Conservation (phyloP, 2,888 invertebrate species). For the Pocota personata region DNA sequence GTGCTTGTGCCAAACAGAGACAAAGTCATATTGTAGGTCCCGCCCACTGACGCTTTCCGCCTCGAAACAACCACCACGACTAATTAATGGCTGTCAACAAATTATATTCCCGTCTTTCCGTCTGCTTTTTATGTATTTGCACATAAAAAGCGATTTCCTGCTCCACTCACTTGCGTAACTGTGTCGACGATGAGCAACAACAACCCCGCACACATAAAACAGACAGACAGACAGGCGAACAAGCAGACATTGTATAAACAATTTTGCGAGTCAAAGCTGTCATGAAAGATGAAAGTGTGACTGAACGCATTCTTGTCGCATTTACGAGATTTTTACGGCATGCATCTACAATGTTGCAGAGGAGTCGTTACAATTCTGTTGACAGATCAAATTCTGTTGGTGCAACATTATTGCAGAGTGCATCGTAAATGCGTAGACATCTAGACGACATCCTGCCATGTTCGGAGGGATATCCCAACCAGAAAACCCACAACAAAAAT, state of each 20-base stretch:
- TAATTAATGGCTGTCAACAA: conserved; percentile 33
- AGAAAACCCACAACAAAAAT: conserved; percentile 63
- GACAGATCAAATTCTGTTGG: conserved; percentile 1
- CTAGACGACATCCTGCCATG: conserved; percentile 20
- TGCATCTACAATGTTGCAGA: conserved; percentile 39
- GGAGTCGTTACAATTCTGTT: conserved; percentile 8
- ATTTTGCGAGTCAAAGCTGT: not conserved
- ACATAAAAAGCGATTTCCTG: conserved; percentile 55
- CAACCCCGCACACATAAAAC: not conserved
- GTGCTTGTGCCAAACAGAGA: not conserved
- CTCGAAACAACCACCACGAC: not conserved
- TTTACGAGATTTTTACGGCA: conserved; percentile 28
- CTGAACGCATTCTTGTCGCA: conserved; percentile 27
- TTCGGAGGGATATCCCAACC: conserved; percentile 63
- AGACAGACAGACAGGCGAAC: not conserved
- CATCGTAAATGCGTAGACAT: conserved; percentile 15
- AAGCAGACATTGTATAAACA: not conserved
- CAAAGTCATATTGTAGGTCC: not conserved
- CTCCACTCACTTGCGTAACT: conserved; percentile 28
- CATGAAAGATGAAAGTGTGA: conserved; percentile 51
- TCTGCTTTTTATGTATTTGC: conserved; percentile 11
- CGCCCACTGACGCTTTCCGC: not conserved
- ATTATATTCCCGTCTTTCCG: not conserved
- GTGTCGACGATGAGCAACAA: not conserved
- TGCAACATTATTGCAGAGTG: conserved; percentile 32